Evolutionary conservation across 2,797 vertebrate genomes (phyloP).

Genomic region (Microctenopoma stevenorrisi): DNA sequence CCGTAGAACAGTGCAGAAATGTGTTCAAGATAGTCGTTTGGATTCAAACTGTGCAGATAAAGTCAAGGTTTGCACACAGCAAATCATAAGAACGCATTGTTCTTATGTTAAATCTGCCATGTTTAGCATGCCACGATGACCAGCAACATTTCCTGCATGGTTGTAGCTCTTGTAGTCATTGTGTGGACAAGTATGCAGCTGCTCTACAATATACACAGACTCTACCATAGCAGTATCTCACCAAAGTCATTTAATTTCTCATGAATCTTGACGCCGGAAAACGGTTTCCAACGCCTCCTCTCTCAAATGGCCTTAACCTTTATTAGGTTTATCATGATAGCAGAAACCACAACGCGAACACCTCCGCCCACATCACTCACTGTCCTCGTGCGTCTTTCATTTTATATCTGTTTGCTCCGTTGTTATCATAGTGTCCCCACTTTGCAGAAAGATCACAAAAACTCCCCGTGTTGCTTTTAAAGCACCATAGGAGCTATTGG

Average conservation of each 20-base stretch:
- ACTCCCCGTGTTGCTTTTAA: not conserved
- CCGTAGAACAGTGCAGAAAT: not conserved
- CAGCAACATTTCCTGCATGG: too few species aligned
- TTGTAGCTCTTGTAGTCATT: too few species aligned
- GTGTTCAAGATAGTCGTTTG: not conserved
- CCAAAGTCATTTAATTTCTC: not conserved
- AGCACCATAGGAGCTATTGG: not conserved
- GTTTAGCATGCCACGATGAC: too few species aligned
- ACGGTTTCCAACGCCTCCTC: not conserved
- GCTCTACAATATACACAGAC: not conserved
- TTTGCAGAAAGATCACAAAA: not conserved
- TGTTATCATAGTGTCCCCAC: not conserved
- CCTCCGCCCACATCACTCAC: not conserved
- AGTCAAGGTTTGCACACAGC: too few species aligned
- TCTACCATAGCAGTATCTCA: not conserved
- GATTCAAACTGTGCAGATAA: not conserved
- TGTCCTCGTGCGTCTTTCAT: not conserved
- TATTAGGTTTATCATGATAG: not conserved
- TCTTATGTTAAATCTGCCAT: too few species aligned
- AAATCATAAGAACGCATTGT: too few species aligned
- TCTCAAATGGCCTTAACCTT: not conserved
- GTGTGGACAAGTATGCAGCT: not conserved
- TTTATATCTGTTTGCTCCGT: not conserved
- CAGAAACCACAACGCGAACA: constrained; percentile 6
- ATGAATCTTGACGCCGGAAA: not conserved